A percentile compares a stretch with the other conserved stretches of the same genome.
phyloP scores from a whole-genome alignment of 2,113 vertebrate genomes.

The Oncorhynchus kisutch region DNA sequence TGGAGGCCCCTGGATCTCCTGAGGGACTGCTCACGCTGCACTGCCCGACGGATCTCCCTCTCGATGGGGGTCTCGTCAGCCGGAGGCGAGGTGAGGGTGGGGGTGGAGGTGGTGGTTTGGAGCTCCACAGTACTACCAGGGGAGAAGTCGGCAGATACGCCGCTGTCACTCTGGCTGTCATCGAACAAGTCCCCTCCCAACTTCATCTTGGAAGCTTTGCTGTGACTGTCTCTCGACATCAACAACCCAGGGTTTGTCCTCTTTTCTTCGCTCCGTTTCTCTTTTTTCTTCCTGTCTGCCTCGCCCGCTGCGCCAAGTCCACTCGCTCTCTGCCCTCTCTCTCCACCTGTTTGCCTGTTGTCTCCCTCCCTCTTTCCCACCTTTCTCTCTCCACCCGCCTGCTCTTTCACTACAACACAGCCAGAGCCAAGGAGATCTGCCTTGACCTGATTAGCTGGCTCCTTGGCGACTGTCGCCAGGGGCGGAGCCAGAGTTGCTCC shows the following conservation, averaged over 20 bases:
- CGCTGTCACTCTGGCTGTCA: constrained; percentile 65
- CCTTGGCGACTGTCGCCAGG: constrained; percentile 67
- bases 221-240: constrained; percentile 4
- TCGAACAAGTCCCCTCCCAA: constrained; percentile 48
- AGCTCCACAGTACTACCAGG: constrained; percentile 47
- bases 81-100: constrained; percentile 13
- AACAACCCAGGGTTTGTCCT: neutral
- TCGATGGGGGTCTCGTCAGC: constrained; percentile 87
- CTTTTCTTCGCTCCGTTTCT: neutral
- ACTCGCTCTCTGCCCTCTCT: constrained; percentile 43
- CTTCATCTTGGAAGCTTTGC: constrained; percentile 60
- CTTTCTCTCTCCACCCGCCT: constrained; percentile 35
- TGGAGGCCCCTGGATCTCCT: constrained; percentile 84
- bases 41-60: constrained; percentile 76
- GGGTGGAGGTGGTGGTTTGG: neutral
- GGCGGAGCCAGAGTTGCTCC: constrained; percentile 50
- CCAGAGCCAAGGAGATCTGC: constrained; percentile 42
- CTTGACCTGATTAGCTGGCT: constrained; percentile 58
- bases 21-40: constrained; percentile 86
- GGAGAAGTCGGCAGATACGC: constrained; percentile 63
- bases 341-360: constrained; percentile 55
- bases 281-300: constrained; percentile 11
- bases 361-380: constrained; percentile 46
- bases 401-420: constrained; percentile 50
- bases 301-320: constrained; percentile 30